These are phyloP conservation scores for Torymus aiolomorphi DNA, from an alignment of 2,888 invertebrate genomes.

Conservation along the genomic window DNA sequence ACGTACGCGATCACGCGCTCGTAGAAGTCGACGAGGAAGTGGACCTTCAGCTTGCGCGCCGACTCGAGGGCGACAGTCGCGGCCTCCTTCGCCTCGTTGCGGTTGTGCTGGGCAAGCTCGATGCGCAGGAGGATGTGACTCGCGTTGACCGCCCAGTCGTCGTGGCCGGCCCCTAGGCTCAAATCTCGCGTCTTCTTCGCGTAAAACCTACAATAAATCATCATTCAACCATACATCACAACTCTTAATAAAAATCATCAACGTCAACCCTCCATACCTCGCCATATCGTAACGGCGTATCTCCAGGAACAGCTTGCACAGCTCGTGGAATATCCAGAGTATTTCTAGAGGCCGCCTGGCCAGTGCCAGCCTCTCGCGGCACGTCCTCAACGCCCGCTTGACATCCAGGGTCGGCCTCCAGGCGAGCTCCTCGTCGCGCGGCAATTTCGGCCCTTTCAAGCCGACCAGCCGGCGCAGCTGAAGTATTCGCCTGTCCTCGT, in stretches of 20 bases:
- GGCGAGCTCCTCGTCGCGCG: constrained; percentile 67
- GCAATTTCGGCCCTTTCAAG: constrained; percentile 61
- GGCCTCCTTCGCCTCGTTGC: constrained; percentile 76
- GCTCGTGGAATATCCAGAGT: constrained; percentile 77
- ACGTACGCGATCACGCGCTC: constrained; percentile 70
- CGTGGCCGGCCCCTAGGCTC: constrained; percentile 67
- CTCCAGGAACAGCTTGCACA: constrained; percentile 74
- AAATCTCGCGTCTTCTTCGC: constrained; percentile 69
- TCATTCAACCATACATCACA: background rate
- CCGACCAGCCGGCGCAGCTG: constrained; percentile 68
- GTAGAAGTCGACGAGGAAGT: constrained; percentile 70
- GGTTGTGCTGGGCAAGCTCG: constrained; percentile 75
- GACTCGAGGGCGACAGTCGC: constrained; percentile 65
- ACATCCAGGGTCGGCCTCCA: constrained; percentile 63
- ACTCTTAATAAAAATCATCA: background rate
- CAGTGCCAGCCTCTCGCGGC: constrained; percentile 66
- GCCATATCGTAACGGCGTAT: constrained; percentile 75
- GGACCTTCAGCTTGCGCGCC: constrained; percentile 71
- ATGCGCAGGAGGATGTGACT: constrained; percentile 74
- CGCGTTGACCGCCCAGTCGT: constrained; percentile 75
- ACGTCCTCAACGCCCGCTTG: constrained; percentile 59
- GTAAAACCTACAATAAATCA: constrained; percentile 63
- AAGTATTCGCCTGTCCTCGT: constrained; percentile 4
- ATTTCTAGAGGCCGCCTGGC: constrained; percentile 73
- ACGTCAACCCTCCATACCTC: constrained; percentile 56